These are phyloP conservation scores for Geophilus truncorum DNA, from an alignment of 2,888 invertebrate species.

Conservation along the genomic window DNA sequence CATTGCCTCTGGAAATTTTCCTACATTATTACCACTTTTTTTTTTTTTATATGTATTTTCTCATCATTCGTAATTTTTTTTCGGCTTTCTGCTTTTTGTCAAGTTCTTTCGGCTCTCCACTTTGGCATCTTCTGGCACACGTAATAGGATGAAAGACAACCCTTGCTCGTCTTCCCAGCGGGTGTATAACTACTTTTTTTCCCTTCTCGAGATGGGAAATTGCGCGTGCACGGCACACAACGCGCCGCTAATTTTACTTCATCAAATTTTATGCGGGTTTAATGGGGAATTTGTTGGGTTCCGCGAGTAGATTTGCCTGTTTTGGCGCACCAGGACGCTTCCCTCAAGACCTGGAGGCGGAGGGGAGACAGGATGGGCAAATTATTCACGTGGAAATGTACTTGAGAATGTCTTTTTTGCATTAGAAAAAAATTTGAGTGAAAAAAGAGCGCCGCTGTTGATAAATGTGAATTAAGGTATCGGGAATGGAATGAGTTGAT, in stretches of 20 bases:
- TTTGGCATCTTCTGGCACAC: conserved; percentile 10
- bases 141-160: conserved; percentile 13
- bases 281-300: conserved; percentile 21
- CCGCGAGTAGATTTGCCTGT: conserved; percentile 24
- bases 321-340: not conserved
- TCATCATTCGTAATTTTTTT: not conserved
- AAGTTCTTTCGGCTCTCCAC: conserved; percentile 4
- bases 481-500: no score
- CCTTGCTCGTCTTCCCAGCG: not conserved
- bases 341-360: not conserved
- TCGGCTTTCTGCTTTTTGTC: not conserved
- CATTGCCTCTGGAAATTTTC: conserved; percentile 22
- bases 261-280: conserved; percentile 24
- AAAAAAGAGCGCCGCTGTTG: no score
- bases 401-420: not conserved
- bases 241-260: conserved; percentile 23
- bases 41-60: not conserved
- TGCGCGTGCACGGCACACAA: conserved; percentile 1
- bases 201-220: not conserved
- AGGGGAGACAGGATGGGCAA: not conserved
- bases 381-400: not conserved
- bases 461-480: no score
- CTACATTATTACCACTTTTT: not conserved
- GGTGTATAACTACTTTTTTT: conserved; percentile 3
- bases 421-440: no score